Evolutionary conservation across 2,797 vertebrate genomes (phyloP).

Genomic region (Siniperca scherzeri): DNA sequence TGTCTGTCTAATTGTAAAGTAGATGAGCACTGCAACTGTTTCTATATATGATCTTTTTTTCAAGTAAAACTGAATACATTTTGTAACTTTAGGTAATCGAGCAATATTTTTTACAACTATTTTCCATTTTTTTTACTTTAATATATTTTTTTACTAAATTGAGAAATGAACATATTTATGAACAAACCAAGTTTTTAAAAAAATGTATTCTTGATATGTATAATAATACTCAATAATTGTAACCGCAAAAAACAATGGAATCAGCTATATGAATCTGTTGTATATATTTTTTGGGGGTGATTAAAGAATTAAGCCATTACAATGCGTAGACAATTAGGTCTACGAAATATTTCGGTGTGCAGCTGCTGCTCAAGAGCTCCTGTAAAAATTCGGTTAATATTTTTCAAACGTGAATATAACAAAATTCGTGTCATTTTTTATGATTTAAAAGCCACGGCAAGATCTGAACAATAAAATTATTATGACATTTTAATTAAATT

Average conservation of each 20-base stretch:
- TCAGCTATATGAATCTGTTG: neutral
- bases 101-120: neutral
- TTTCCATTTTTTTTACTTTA: neutral
- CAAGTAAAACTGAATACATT: neutral
- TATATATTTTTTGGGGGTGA: slow-evolving; percentile 2
- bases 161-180: neutral
- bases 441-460: neutral
- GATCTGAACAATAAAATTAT: neutral
- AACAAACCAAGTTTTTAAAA: neutral
- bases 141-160: neutral
- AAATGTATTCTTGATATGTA: neutral
- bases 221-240: neutral
- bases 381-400: slow-evolving; percentile 7
- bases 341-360: slow-evolving; percentile 19
- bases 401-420: neutral
- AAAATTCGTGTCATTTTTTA: slow-evolving; percentile 3
- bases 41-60: neutral
- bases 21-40: slow-evolving; percentile 18
- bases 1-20: slow-evolving; percentile 27
- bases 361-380: slow-evolving; percentile 13
- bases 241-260: neutral
- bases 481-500: slow-evolving; percentile 21
- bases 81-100: neutral
- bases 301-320: neutral
- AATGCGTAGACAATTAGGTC: slow-evolving; percentile 15